These are phyloP conservation scores for Formicarius rufipectus DNA, from an alignment of 2,113 vertebrate species.

Conservation along the genomic window DNA sequence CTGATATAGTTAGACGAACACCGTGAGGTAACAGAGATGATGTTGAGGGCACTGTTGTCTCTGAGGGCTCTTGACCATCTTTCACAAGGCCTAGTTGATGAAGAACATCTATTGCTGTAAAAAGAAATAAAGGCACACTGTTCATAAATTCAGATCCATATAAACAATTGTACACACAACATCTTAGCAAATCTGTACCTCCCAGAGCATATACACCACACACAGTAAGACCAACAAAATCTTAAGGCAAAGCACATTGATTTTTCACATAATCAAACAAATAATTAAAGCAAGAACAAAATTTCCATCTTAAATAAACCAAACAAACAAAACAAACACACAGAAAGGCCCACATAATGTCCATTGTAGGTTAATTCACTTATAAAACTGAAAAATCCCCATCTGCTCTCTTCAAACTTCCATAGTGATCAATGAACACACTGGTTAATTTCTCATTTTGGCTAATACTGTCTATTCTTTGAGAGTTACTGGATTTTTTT, in stretches of 20 bases:
- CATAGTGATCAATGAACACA: not conserved
- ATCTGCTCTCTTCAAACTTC: not conserved
- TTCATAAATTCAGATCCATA: not conserved
- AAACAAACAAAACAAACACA: not conserved
- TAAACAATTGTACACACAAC: not conserved
- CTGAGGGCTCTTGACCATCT: slow-evolving; percentile 66
- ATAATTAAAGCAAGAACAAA: not conserved
- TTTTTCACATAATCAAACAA: not conserved
- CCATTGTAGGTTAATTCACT: not conserved
- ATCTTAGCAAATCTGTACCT: not conserved
- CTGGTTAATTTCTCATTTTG: not conserved
- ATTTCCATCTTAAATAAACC: not conserved
- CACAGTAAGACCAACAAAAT: not conserved
- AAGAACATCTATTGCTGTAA: slow-evolving; percentile 91
- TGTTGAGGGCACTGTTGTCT: slow-evolving; percentile 50
- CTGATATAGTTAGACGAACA: slow-evolving; percentile 72
- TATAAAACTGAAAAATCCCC: not conserved
- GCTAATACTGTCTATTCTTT: not conserved
- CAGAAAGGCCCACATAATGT: not conserved
- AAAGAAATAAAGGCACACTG: slow-evolving; percentile 56
- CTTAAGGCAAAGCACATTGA: not conserved
- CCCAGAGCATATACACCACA: not conserved
- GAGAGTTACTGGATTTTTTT: not conserved
- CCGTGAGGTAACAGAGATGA: slow-evolving; percentile 72
- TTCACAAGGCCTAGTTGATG: slow-evolving; percentile 83